These are phyloP conservation scores for Carcharodon carcharias DNA, from an alignment of 2,797 vertebrate genomes.

Conservation along the genomic window DNA sequence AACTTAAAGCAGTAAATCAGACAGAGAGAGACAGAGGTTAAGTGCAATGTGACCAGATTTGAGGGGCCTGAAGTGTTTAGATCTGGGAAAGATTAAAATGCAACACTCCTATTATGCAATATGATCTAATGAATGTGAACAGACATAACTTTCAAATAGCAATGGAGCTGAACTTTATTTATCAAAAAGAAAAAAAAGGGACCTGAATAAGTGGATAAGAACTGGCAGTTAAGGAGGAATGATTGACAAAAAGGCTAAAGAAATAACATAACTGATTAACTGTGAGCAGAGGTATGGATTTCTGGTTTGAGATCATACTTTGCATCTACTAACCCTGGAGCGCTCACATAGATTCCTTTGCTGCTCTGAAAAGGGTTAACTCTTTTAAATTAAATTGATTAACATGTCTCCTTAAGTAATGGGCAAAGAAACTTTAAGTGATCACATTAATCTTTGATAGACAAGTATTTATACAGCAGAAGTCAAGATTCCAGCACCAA, in stretches of 20 bases:
- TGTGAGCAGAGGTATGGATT: not conserved
- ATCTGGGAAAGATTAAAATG: not conserved
- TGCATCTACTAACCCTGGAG: not conserved
- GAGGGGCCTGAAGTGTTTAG: slow-evolving; percentile 35
- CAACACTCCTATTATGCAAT: not conserved
- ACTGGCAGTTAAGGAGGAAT: not conserved
- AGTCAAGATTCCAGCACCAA: not conserved
- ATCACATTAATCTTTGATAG: not conserved
- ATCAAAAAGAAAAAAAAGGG: not conserved
- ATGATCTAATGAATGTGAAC: not conserved
- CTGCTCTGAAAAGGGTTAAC: not conserved
- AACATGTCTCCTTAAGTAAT: not conserved
- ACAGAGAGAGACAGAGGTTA: slow-evolving; percentile 63
- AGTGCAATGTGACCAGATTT: slow-evolving; percentile 64
- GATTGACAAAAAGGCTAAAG: not conserved
- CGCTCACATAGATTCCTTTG: not conserved
- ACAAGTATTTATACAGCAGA: not conserved
- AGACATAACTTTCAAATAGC: not conserved
- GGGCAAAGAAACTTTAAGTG: not conserved
- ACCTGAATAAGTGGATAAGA: not conserved
- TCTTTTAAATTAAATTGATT: not conserved
- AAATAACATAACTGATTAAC: not conserved
- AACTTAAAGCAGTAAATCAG: slow-evolving; percentile 48
- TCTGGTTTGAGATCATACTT: not conserved
- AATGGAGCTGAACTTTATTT: not conserved